Evolutionary conservation across 2,888 invertebrate species (phyloP).

Genomic region (Chelonus formosanus): DNA sequence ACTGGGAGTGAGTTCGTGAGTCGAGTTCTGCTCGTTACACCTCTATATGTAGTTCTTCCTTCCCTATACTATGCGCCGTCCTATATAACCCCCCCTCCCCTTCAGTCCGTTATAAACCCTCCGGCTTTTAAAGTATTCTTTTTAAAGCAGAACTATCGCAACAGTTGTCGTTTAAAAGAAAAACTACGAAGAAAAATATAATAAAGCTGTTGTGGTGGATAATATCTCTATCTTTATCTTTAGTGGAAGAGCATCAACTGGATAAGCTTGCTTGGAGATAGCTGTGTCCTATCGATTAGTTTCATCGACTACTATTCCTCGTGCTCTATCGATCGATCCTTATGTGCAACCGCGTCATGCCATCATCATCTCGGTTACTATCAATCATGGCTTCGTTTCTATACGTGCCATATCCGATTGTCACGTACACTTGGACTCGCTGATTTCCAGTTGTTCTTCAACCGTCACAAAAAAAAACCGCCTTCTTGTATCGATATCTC

Average conservation of each 20-base stretch:
- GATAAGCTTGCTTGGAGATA: not conserved
- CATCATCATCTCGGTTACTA: constrained; percentile 11
- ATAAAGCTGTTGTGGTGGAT: no score
- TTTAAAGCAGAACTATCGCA: constrained; percentile 65
- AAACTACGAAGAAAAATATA: not conserved
- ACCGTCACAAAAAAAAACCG: constrained; percentile 1
- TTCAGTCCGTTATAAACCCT: constrained; percentile 63
- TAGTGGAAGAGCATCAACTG: not conserved
- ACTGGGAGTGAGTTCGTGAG: constrained; percentile 66
- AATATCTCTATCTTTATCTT: not conserved
- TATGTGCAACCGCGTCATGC: constrained; percentile 14
- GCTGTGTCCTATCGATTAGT: constrained; percentile 15
- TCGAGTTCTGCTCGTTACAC: constrained; percentile 66
- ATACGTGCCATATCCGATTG: constrained; percentile 25
- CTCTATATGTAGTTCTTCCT: constrained; percentile 66
- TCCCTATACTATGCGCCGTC: constrained; percentile 61
- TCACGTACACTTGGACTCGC: constrained; percentile 16
- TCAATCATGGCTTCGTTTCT: constrained; percentile 2
- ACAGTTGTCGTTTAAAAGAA: constrained; percentile 52
- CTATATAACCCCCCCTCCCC: constrained; percentile 51
- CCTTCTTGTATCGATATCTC: no score
- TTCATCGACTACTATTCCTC: constrained; percentile 13
- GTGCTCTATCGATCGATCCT: constrained; percentile 28
- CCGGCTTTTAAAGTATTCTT: constrained; percentile 66
- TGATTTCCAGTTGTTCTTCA: constrained; percentile 11